Conservation (phyloP, 2,113 vertebrate species). For the Glareola pratincola region DNA sequence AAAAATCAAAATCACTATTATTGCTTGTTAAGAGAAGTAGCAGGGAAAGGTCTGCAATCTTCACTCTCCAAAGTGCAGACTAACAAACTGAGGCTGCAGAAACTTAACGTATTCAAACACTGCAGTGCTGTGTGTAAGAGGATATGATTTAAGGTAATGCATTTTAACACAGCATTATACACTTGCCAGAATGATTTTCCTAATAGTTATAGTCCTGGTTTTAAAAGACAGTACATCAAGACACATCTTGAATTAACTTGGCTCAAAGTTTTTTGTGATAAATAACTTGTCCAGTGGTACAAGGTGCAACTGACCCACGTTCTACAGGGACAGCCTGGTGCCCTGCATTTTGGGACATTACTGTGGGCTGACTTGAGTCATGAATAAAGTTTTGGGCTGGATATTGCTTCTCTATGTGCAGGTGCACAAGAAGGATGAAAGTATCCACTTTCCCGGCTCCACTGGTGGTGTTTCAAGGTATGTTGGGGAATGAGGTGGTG, state of each 20-base stretch:
- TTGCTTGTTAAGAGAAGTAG: background rate
- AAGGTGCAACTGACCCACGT: background rate
- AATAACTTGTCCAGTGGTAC: background rate
- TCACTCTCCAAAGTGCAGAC: background rate
- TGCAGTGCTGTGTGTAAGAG: conserved; percentile 21
- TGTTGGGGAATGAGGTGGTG: background rate
- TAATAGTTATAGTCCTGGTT: conserved; percentile 38
- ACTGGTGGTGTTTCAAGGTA: background rate
- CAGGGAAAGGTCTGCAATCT: background rate
- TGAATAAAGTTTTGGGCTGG: background rate
- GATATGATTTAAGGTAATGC: conserved; percentile 62
- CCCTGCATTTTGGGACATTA: background rate
- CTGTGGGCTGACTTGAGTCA: background rate
- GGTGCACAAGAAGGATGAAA: background rate
- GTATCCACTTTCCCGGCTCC: background rate
- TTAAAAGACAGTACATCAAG: conserved; percentile 45
- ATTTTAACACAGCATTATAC: conserved; percentile 57
- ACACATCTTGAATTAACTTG: conserved; percentile 32
- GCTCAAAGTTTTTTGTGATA: background rate
- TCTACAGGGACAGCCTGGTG: background rate
- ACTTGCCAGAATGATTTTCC: conserved; percentile 50
- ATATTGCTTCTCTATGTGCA: background rate
- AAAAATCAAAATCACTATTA: background rate
- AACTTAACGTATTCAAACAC: conserved; percentile 46
- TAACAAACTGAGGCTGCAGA: background rate